Conservation (phyloP, 2,888 invertebrate genomes). For the Gasteruption jaculator region DNA sequence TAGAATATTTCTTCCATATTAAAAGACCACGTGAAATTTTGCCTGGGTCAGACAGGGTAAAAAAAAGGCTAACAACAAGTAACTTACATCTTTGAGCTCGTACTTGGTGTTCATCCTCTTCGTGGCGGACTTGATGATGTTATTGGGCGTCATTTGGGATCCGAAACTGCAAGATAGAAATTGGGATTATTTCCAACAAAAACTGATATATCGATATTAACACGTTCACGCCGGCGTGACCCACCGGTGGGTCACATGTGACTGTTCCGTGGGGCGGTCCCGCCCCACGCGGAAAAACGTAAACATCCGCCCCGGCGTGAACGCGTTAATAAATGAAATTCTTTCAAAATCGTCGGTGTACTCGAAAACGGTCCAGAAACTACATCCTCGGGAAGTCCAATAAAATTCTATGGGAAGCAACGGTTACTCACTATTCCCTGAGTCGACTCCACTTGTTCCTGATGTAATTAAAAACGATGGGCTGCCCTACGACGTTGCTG, state of each 20-base stretch:
- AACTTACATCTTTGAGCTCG: conserved; percentile 70
- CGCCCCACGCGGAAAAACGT: no score
- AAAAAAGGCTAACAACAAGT: conserved; percentile 1
- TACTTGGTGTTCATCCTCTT: conserved; percentile 70
- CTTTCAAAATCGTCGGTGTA: no score
- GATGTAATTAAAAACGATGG: conserved; percentile 75
- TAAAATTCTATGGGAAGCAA: neutral
- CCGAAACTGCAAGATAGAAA: conserved; percentile 61
- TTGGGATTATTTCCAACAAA: neutral
- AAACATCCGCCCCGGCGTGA: no score
- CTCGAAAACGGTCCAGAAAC: no score
- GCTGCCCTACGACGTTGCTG: conserved; percentile 72
- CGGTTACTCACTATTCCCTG: conserved; percentile 65
- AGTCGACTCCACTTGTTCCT: conserved; percentile 72
- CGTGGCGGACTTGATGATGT: conserved; percentile 69
- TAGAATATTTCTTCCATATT: neutral
- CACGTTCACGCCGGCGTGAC: no score
- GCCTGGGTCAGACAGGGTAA: neutral
- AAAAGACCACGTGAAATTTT: neutral
- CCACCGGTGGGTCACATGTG: no score
- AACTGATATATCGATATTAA: no score
- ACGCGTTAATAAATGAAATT: no score
- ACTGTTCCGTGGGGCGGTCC: no score
- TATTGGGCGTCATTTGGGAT: conserved; percentile 66
- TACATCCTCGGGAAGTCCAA: no score